phyloP scores from a whole-genome alignment of 1,140 invertebrate species.

The Helicoverpa zea region DNA sequence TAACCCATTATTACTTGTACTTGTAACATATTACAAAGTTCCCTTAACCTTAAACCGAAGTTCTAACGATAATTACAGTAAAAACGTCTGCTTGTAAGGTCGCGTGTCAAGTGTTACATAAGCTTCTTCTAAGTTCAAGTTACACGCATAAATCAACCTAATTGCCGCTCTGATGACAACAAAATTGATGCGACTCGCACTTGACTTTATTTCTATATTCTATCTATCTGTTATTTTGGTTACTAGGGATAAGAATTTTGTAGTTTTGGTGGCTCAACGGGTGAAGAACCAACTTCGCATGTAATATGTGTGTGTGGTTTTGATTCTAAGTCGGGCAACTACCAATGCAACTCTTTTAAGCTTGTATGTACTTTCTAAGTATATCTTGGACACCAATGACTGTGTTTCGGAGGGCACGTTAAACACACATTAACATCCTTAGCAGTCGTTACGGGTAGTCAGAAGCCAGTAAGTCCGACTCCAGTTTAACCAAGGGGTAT shows the following conservation, averaged over 20 bases:
- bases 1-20: neutral
- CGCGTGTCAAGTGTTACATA: constrained; percentile 16
- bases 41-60: constrained; percentile 18
- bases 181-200: constrained; percentile 33
- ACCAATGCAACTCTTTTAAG: too few species aligned
- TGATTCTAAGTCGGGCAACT: too few species aligned
- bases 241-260: neutral
- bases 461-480: too few species aligned
- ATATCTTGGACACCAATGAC: too few species aligned
- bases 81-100: constrained; percentile 15
- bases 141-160: constrained; percentile 31
- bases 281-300: too few species aligned
- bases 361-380: too few species aligned
- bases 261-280: neutral
- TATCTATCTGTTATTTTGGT: too few species aligned
- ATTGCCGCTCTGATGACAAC: constrained; percentile 4
- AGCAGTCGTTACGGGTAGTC: too few species aligned
- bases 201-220: neutral
- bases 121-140: constrained; percentile 10
- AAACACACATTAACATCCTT: too few species aligned
- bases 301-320: too few species aligned
- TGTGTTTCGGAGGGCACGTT: too few species aligned
- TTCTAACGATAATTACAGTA: constrained; percentile 11
- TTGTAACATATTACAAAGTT: neutral
- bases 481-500: too few species aligned